Evolutionary conservation across 2,113 vertebrate species (phyloP).

Genomic region (Lagopus muta): DNA sequence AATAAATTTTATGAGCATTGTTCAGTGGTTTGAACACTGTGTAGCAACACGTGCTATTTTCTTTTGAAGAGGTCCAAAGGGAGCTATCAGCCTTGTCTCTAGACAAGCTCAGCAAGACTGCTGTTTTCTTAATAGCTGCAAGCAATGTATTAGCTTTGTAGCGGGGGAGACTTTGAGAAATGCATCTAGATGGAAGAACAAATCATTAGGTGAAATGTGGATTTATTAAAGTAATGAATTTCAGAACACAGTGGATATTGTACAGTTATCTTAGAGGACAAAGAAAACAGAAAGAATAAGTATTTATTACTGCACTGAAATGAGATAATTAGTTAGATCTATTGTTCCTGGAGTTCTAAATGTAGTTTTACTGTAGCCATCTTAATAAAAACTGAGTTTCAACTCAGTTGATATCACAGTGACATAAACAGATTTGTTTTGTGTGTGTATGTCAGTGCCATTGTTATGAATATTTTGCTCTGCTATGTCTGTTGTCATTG

Average conservation of each 20-base stretch:
- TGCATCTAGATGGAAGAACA: background rate
- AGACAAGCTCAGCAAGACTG: background rate
- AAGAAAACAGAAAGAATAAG: background rate
- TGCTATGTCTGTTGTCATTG: background rate
- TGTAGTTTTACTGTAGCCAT: background rate
- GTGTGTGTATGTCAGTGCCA: background rate
- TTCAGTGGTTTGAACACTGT: background rate
- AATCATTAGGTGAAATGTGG: background rate
- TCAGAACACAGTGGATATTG: background rate
- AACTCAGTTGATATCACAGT: background rate
- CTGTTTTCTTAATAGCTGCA: background rate
- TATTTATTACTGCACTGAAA: background rate
- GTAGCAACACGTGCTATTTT: background rate
- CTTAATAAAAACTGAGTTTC: background rate
- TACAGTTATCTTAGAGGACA: background rate
- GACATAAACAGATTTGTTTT: background rate
- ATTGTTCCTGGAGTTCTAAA: conserved; percentile 15
- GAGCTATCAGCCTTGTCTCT: background rate
- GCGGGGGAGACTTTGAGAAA: background rate
- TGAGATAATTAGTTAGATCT: conserved; percentile 1
- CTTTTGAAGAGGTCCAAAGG: background rate
- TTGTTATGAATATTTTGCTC: conserved; percentile 27
- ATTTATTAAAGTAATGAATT: background rate
- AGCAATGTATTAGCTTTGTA: background rate
- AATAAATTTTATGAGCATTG: background rate